Conservation (phyloP, 2,113 vertebrate species). For the Leuciscus idus region DNA sequence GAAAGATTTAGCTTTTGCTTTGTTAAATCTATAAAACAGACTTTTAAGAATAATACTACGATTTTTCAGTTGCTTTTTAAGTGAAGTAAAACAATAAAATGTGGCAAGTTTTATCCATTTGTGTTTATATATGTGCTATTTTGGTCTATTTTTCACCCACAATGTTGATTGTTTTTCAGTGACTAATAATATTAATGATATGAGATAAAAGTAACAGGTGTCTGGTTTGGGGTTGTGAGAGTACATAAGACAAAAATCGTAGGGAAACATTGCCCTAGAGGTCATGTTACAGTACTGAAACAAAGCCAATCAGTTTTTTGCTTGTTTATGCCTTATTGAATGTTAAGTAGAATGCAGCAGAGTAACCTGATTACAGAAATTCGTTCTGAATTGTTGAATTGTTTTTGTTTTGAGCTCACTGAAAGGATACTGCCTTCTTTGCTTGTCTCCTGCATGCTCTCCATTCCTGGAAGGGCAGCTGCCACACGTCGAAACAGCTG, state of each 20-base stretch:
- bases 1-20: no score
- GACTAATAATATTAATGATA: neutral
- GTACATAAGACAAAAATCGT: neutral
- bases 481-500: constrained; percentile 92
- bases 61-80: no score
- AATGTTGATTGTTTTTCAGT: neutral
- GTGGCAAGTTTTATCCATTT: no score
- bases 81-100: no score
- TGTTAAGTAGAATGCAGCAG: neutral
- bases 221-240: neutral
- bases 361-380: neutral
- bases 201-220: neutral
- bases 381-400: neutral
- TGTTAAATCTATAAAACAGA: no score
- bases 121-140: no score
- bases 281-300: neutral
- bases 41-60: no score
- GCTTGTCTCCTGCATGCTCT: constrained; percentile 88
- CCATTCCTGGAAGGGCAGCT: constrained; percentile 89
- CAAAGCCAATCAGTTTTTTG: neutral
- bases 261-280: neutral
- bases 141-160: neutral
- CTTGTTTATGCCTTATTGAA: neutral
- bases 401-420: constrained; percentile 20
- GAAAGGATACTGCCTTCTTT: constrained; percentile 96